These are phyloP conservation scores for Hyles vespertilio DNA, from an alignment of 1,140 invertebrate species.

Conservation along the genomic window DNA sequence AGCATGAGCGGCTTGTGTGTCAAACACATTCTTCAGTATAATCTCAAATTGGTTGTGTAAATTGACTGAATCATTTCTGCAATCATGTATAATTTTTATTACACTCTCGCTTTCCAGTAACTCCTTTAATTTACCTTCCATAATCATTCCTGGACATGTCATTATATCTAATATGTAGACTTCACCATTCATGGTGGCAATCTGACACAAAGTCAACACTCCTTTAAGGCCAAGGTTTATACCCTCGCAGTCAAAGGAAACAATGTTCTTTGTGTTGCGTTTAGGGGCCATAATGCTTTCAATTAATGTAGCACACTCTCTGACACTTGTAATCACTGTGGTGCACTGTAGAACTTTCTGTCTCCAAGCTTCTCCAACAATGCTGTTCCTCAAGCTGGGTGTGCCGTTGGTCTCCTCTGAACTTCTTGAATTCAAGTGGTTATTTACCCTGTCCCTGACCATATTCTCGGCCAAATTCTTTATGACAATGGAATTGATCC, in stretches of 20 bases:
- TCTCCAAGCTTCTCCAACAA: conserved; percentile 85
- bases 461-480: conserved; percentile 94
- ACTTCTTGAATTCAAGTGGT: conserved; percentile 61
- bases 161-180: conserved; percentile 94
- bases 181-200: conserved; percentile 86
- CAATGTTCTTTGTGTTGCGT: conserved; percentile 71
- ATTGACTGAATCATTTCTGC: conserved; percentile 93
- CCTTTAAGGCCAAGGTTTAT: conserved; percentile 92
- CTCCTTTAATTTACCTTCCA: conserved; percentile 85
- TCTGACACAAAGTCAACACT: conserved; percentile 89
- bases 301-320: conserved; percentile 86
- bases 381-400: conserved; percentile 64
- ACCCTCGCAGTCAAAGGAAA: conserved; percentile 94
- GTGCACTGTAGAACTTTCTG: conserved; percentile 87
- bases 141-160: conserved; percentile 87
- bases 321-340: conserved; percentile 84
- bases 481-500: conserved; percentile 91
- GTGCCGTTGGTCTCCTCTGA: conserved; percentile 56
- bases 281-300: conserved; percentile 84
- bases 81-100: conserved; percentile 96
- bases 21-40: conserved; percentile 91
- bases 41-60: conserved; percentile 93
- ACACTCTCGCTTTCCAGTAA: conserved; percentile 89
- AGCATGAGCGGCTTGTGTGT: conserved; percentile 96
- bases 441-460: conserved; percentile 84